phyloP scores from a whole-genome alignment of 2,888 invertebrate genomes.

The Abscondita cerata region DNA sequence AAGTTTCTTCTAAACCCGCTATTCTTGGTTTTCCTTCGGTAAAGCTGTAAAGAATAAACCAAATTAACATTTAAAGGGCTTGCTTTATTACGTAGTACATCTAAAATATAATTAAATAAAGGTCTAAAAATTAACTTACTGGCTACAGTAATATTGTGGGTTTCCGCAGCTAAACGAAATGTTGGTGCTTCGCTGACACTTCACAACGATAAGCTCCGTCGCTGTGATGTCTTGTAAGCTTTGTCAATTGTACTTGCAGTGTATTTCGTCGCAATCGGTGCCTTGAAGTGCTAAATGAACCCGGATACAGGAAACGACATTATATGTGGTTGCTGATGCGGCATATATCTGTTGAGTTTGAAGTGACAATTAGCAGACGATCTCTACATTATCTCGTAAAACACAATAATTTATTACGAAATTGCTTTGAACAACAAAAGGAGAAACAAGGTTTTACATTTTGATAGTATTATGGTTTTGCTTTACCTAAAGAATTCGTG shows the following conservation, averaged over 20 bases:
- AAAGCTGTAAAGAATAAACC: conserved; percentile 49
- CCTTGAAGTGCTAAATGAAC: conserved; percentile 50
- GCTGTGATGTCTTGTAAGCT: conserved; percentile 43
- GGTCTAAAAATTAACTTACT: conserved; percentile 50
- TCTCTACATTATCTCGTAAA: too few relatives aligned
- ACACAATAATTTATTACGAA: too few relatives aligned
- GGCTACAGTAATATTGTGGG: conserved; percentile 62
- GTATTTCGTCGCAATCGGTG: conserved; percentile 38
- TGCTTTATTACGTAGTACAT: conserved; percentile 11
- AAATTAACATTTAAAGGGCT: conserved; percentile 4
- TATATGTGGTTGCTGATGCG: conserved; percentile 47
- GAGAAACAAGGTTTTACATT: too few relatives aligned
- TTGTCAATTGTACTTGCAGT: conserved; percentile 47
- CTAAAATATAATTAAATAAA: conserved; percentile 11
- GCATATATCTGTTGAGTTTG: conserved; percentile 44
- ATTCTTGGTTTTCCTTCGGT: conserved; percentile 53
- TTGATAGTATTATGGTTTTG: background rate
- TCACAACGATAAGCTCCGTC: conserved; percentile 63
- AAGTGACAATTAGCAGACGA: background rate
- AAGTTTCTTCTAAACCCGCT: conserved; percentile 50
- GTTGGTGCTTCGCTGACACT: conserved; percentile 63
- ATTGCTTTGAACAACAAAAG: too few relatives aligned
- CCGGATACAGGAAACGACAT: conserved; percentile 56
- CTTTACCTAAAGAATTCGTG: conserved; percentile 60
- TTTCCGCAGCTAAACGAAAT: conserved; percentile 59